These are phyloP conservation scores for Python bivittatus DNA, from an alignment of 2,113 vertebrate species.

Conservation along the genomic window DNA sequence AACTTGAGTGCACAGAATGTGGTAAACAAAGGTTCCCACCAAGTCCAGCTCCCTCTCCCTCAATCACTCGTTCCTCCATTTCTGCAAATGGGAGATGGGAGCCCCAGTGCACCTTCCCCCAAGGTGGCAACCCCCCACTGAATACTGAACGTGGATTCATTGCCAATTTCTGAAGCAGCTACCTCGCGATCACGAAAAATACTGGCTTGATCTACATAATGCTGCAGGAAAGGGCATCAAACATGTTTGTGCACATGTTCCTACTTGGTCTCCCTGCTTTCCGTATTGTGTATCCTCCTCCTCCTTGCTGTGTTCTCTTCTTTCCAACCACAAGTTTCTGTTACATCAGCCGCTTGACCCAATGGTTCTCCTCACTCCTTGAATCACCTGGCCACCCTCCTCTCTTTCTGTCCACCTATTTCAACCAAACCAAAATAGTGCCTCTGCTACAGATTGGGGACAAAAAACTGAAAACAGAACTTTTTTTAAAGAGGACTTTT, in stretches of 20 bases:
- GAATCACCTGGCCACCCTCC: neutral
- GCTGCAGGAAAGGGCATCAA: neutral
- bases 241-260: neutral
- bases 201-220: too few species aligned
- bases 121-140: neutral
- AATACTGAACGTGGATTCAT: neutral
- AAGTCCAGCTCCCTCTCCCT: too few species aligned
- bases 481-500: neutral
- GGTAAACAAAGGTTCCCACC: neutral
- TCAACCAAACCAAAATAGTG: neutral
- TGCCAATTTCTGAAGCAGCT: neutral
- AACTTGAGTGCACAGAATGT: too few species aligned
- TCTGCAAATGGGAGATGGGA: neutral
- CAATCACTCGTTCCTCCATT: neutral
- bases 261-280: neutral
- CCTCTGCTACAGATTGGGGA: neutral
- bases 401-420: neutral
- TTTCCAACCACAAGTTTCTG: neutral
- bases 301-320: neutral
- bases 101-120: neutral
- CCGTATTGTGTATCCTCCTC: too few species aligned
- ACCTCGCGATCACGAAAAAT: neutral
- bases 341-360: neutral
- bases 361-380: neutral
- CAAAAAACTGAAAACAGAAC: neutral